Conservation (phyloP, 1,140 invertebrate genomes). For the Camponotus pennsylvanicus region DNA sequence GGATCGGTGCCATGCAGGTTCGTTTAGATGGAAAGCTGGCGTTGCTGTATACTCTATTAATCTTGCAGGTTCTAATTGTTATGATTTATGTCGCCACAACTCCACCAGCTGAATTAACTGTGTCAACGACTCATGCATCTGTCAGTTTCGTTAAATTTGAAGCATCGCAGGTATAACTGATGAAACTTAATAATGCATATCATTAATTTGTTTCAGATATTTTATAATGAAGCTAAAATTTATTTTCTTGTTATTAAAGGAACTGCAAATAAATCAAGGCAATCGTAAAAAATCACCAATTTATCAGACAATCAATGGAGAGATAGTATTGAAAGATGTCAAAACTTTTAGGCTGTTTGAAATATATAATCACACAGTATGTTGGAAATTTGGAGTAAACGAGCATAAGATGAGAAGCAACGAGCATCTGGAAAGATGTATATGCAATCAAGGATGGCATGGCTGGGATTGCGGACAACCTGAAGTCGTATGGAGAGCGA, state of each 20-base stretch:
- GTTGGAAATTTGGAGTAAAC: conserved; percentile 86
- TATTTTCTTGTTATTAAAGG: conserved; percentile 54
- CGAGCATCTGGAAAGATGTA: conserved; percentile 83
- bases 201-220: background rate
- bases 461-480: conserved; percentile 89
- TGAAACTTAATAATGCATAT: background rate
- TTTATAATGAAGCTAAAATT: background rate
- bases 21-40: conserved; percentile 83
- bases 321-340: conserved; percentile 80
- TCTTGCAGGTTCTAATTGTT: conserved; percentile 84
- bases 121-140: conserved; percentile 76
- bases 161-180: conserved; percentile 74
- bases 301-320: conserved; percentile 81
- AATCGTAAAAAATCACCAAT: conserved; percentile 71
- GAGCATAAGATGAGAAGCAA: conserved; percentile 81
- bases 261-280: conserved; percentile 55
- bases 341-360: conserved; percentile 83
- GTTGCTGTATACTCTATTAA: conserved; percentile 83
- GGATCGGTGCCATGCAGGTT: conserved; percentile 82
- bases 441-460: conserved; percentile 88
- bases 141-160: conserved; percentile 82
- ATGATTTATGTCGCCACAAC: conserved; percentile 84
- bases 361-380: conserved; percentile 86
- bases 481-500: conserved; percentile 89
- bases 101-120: conserved; percentile 79